Base-by-base conservation (phyloP, 2,113 vertebrate species). In the Cyprinodon brontotheroides region DNA sequence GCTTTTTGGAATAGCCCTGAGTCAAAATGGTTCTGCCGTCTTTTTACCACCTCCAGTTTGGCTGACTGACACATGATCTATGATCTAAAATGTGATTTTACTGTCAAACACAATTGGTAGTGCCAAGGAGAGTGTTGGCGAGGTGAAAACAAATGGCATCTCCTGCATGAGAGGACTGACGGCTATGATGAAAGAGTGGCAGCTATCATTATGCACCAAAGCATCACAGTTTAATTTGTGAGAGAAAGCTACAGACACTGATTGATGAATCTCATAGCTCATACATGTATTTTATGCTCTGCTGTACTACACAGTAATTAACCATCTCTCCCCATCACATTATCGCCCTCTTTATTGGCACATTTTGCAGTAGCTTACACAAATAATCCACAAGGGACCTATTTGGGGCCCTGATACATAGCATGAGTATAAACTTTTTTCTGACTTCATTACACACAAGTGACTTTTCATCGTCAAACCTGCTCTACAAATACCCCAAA, bases 71-170 rank as follows among this genome's bases (percentile, higher is more conserved):
- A 78, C 80, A 67, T 89, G 85, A 90, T 82, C 81, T 86, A 77
- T 85, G 76, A 88, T 87, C 80, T 74, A 80, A 89, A 85, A 90
- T 85, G 79, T 86, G 85, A 92, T 90, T 87, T 91, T 78, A 89
- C 90, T 86, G 85, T 92, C 92, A 90, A 84, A 86, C 85, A 73
- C 84, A 86, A 86, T 88, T 78, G 89, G 66, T 62, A 50, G 81
- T 78, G 81, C 68, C 77, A 81, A 73, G 70, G 67, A 74, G 78
- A 85, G 74, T 59, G 79, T 85, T 74, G 77, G 72, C 11, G 47
- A 77, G 76, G 84, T 80, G 86, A 89, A 75, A 79, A 70, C 84
- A 78, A 84, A 85, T 82, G 59, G 74, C 78, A 41, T 83, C 62
- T 88, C 60, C 66, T 69, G 40, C 53, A 50, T 50, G 45, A 71